Evolutionary conservation across 2,797 vertebrate species (phyloP), one percentile per base, ranked within the genome.

Genomic region (Falco cherrug): DNA sequence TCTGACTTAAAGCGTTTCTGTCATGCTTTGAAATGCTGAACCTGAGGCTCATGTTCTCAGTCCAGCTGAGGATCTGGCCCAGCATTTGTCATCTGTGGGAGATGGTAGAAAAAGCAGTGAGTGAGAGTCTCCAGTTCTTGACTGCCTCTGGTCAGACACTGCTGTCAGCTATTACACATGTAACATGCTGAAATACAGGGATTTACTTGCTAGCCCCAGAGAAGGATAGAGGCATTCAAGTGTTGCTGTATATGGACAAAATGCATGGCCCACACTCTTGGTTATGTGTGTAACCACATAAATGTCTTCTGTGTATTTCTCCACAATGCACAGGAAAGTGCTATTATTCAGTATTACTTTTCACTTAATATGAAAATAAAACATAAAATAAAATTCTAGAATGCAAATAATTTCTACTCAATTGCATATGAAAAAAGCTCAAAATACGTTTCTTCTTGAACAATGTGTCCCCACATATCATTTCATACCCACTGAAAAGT

Each of bases 1-100:
- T 94, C 68, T 96, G 86, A 93, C 90, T 64, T 94, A 60, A 87
- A 89, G 26, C 26, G 4, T 95, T 96, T 94, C 68, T 97, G 93
- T 94, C 90, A 80, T 74, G 48, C 41, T 93, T 76, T 93, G 91
- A 97, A 95, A 90, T 65, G 77, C 29, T 95, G 93, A 90, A 95
- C 93, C 94, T 70, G 70, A 83, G 88, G 91, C 84, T 95, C 29
- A n/a, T 84, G 53, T 51, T n/a, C 21, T 61, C 47, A 83, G 69
- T 85, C 84, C 93, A 94, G 93, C 85, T 96, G 93, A 93, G 93
- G 57, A 88, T 86, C 79, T 88, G 47, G 70, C 43, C 87, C 82
- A 88, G 56, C 48, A 29, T 78, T 94, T 94, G 82, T 47, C 48
- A 88, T 86, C n/a, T 77, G n/a, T 74, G 81, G 47, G 56, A 83